Base-by-base conservation (phyloP, 2,113 vertebrate species). In the Heterotis niloticus region DNA sequence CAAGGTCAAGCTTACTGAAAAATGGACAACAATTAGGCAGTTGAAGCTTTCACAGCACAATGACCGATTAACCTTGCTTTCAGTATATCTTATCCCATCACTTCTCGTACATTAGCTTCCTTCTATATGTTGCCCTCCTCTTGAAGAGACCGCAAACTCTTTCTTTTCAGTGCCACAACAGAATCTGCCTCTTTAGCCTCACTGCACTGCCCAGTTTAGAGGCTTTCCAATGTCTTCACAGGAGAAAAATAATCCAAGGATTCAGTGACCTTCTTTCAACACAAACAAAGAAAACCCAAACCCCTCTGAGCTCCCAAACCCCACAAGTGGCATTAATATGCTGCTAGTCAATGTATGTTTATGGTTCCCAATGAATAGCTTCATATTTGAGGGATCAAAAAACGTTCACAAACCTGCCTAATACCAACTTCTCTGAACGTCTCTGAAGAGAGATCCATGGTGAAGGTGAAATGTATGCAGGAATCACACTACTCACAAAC, bases 251-350 rank as follows among this genome's bases (percentile, higher is more conserved):
- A 54, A 56, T 73, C 20, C 68, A 51, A 44, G 17, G 44, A 73
- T 73, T 73, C 23, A 24, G 18, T 73, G 51, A 73, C 70, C 70
- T 73, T 73, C 44, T 56, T 54, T 44, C 51, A 24, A 73, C 44
- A 73, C 70, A 73, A n/a, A 73, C n/a, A 5, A 54, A 44, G 20
- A 54, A 44, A 44, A 73, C 13, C 54, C 14, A 13, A n/a, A 54
- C 54, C 54, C n/a, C 13, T 23, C 51, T 73, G 70, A n/a, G 52
- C 20, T 34, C 20, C 1, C 52, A 56, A 62, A 59, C 54, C 54
- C 24, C 29, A 69, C 23, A 66, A 54, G 62, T 56, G 65, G 13
- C 17, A 28, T 20, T 16, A 52, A 59, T 23, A 54, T 24, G 14
- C 56, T 75, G 28, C 23, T 26, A 18, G 76, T 20, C 76, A 54